Percentiles rank a stretch among this genome's conserved stretches.
Evolutionary conservation across 2,113 vertebrate species (phyloP).

Genomic region (Pongo pygmaeus): DNA sequence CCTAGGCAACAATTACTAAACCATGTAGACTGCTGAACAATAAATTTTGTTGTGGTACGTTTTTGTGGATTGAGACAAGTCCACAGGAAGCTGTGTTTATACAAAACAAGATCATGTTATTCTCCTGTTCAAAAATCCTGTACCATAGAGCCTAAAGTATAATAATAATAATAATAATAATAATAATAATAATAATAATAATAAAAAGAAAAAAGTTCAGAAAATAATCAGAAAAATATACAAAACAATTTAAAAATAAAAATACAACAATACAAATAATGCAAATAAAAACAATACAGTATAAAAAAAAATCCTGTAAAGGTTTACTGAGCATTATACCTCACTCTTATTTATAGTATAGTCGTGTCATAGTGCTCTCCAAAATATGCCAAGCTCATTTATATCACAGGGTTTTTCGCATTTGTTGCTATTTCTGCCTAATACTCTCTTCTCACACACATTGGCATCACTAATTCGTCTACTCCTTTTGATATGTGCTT

Average conservation of each 20-base stretch:
- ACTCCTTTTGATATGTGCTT: background rate
- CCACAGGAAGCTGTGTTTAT: background rate
- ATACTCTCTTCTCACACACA: background rate
- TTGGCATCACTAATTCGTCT: background rate
- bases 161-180: no score
- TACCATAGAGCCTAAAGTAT: background rate
- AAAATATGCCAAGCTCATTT: background rate
- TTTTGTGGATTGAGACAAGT: background rate
- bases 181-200: no score
- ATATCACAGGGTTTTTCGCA: background rate
- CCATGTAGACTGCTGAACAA: background rate
- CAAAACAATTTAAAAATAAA: no score
- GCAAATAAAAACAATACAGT: no score
- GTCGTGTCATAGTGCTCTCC: background rate
- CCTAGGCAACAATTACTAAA: background rate
- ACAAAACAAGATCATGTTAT: background rate
- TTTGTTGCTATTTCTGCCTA: background rate
- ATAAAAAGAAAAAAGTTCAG: no score
- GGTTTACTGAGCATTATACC: background rate
- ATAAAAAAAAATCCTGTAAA: background rate
- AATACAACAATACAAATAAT: no score
- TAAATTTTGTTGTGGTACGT: background rate
- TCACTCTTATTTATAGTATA: background rate
- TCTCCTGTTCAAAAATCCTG: background rate
- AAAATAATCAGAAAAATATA: no score